Percentiles rank a stretch among this genome's conserved stretches.
Evolutionary conservation across 2,797 vertebrate genomes (phyloP).

Genomic region (Cossypha caffra): DNA sequence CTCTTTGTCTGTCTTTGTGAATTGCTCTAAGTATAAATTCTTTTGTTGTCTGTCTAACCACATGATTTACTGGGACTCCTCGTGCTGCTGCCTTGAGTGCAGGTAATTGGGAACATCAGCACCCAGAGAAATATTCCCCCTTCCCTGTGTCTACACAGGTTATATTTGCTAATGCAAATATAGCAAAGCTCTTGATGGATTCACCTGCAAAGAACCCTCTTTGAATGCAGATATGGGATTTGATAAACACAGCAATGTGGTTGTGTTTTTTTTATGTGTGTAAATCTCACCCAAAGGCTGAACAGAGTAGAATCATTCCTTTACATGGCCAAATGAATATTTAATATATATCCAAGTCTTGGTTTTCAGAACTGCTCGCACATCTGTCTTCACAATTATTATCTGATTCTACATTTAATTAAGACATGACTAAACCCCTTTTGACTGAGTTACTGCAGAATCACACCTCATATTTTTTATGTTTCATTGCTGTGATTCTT

Average conservation of each 20-base stretch:
- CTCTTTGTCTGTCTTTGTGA: constrained; percentile 55
- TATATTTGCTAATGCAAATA: background rate
- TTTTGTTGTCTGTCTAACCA: constrained; percentile 15
- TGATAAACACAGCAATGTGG: background rate
- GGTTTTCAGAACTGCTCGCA: background rate
- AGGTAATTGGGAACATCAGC: constrained; percentile 58
- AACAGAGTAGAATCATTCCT: background rate
- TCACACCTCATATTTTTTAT: background rate
- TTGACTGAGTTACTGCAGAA: constrained; percentile 12
- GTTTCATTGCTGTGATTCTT: background rate
- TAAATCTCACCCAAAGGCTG: background rate
- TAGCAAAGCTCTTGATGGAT: background rate
- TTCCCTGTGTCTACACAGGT: background rate
- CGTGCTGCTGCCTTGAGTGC: constrained; percentile 3
- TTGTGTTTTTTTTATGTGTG: background rate
- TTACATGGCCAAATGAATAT: background rate
- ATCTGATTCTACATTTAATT: constrained; percentile 16
- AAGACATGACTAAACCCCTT: background rate
- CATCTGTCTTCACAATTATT: background rate
- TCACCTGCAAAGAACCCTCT: background rate
- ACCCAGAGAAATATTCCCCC: background rate
- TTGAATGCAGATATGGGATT: background rate
- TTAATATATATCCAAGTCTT: background rate
- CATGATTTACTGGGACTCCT: constrained; percentile 66
- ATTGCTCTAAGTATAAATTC: constrained; percentile 64